Evolutionary conservation across 2,797 vertebrate species (phyloP).

Genomic region (Botia almorhae): DNA sequence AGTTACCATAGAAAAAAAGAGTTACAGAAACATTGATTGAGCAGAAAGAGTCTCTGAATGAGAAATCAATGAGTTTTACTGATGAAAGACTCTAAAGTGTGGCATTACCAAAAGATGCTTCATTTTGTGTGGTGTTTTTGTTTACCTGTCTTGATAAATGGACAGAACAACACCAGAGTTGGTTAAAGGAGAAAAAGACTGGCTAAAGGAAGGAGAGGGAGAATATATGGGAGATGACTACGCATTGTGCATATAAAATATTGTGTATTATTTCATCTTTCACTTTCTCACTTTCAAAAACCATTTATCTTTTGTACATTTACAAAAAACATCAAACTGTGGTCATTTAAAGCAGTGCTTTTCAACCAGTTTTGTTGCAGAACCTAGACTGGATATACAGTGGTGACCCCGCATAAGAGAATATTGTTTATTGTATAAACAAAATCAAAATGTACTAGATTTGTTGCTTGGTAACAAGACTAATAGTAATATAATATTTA

Average conservation of each 20-base stretch:
- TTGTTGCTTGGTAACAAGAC: not conserved
- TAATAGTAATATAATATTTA: not conserved
- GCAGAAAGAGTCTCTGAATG: not conserved
- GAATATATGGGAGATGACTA: too few species aligned
- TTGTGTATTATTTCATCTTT: not conserved
- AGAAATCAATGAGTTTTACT: conserved; percentile 28
- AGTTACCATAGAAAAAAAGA: not conserved
- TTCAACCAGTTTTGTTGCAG: too few species aligned
- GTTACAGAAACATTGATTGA: conserved; percentile 34
- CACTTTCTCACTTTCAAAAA: not conserved
- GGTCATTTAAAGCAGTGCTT: not conserved
- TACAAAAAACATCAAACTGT: not conserved
- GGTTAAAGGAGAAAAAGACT: not conserved
- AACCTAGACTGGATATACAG: too few species aligned
- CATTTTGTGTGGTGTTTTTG: not conserved
- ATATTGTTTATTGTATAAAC: not conserved
- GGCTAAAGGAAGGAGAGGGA: not conserved
- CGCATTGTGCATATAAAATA: too few species aligned
- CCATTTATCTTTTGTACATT: not conserved
- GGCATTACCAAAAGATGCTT: not conserved
- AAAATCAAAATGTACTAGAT: not conserved
- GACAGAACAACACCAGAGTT: not conserved
- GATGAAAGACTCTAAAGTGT: conserved; percentile 8
- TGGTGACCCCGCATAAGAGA: too few species aligned
- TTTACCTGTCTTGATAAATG: not conserved